These are phyloP conservation scores for Galleria mellonella DNA, from an alignment of 1,140 invertebrate species.

Conservation along the genomic window DNA sequence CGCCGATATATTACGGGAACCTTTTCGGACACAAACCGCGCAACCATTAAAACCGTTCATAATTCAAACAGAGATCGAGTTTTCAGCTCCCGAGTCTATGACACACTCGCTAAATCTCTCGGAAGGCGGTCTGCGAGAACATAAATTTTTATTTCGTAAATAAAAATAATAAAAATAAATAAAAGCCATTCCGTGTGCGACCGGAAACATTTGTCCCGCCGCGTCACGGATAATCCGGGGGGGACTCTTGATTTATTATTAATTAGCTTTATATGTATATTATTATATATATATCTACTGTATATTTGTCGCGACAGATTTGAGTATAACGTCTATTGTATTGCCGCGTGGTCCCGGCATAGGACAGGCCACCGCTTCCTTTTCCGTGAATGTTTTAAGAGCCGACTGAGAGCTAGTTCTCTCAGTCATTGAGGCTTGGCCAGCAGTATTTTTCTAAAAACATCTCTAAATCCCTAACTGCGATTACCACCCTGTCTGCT, in stretches of 20 bases:
- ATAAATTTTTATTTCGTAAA: conserved; percentile 64
- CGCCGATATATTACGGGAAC: conserved; percentile 32
- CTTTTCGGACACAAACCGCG: conserved; percentile 31
- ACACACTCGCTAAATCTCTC: conserved; percentile 61
- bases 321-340: no score
- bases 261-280: conserved; percentile 32
- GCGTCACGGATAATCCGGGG: conserved; percentile 50
- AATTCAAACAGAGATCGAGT: conserved; percentile 50
- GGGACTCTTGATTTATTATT: conserved; percentile 55
- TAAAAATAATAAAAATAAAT: conserved; percentile 66
- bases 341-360: no score
- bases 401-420: no score
- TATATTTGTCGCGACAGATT: no score
- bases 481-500: no score
- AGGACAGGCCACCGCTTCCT: no score
- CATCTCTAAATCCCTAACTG: no score
- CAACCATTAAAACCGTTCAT: conserved; percentile 47
- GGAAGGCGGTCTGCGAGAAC: conserved; percentile 47
- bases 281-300: no score
- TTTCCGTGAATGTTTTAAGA: no score
- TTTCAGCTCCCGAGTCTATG: conserved; percentile 46
- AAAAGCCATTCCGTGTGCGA: conserved; percentile 27
- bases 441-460: no score
- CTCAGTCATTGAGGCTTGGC: no score
- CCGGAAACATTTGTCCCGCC: conserved; percentile 58